Percentiles rank a stretch among this genome's conserved stretches.
These are phyloP conservation scores for Dryocosmus kuriphilus DNA, from an alignment of 2,888 invertebrate species.

Conservation along the genomic window DNA sequence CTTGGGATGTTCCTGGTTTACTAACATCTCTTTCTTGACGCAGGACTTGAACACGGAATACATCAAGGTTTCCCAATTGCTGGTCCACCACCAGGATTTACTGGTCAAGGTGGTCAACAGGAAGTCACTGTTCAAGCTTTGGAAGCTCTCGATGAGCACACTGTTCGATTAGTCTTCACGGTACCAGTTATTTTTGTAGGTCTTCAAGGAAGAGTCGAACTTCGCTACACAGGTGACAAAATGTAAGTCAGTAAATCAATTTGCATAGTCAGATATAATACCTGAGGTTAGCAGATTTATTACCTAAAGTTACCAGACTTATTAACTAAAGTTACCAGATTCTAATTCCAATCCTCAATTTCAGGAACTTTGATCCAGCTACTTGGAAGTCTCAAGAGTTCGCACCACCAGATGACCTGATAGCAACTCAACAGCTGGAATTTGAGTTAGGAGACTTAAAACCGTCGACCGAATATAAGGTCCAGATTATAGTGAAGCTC, in stretches of 20 bases:
- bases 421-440: slow-evolving; percentile 91
- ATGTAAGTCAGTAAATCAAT: slow-evolving; percentile 79
- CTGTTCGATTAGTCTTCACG: slow-evolving; percentile 89
- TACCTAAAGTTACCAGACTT: neutral
- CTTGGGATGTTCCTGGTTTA: neutral
- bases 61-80: slow-evolving; percentile 68
- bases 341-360: neutral
- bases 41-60: slow-evolving; percentile 56
- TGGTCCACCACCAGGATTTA: slow-evolving; percentile 59
- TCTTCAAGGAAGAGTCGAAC: slow-evolving; percentile 90
- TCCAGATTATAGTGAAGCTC: slow-evolving; percentile 89
- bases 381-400: slow-evolving; percentile 92
- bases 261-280: neutral
- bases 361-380: slow-evolving; percentile 83
- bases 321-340: neutral
- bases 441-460: slow-evolving; percentile 88
- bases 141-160: slow-evolving; percentile 88
- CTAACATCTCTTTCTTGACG: neutral
- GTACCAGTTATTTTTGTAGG: slow-evolving; percentile 91
- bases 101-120: slow-evolving; percentile 58
- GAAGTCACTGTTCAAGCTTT: slow-evolving; percentile 81
- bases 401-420: slow-evolving; percentile 90
- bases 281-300: too few relatives aligned
- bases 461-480: slow-evolving; percentile 89
- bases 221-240: slow-evolving; percentile 88